Evolutionary conservation across 2,113 vertebrate genomes (phyloP), one percentile per base, ranked within the genome.

Genomic region (Amazona guildingii): DNA sequence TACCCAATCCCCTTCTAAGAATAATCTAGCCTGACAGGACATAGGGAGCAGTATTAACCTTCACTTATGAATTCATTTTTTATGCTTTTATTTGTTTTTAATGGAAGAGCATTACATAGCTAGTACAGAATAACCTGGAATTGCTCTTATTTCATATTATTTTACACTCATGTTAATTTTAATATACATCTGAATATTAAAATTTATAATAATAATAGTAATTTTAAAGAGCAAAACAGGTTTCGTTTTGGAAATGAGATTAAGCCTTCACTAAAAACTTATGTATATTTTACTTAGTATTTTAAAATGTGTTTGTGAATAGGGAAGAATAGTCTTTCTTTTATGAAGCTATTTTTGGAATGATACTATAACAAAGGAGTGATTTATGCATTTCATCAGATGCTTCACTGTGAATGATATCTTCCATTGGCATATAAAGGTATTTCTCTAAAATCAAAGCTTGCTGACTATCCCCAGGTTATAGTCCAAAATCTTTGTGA

Each of bases 271-370:
- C 33, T 81, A 80, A 83, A 92, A 74, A 19, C 7, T 35, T 27
- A 68, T 46, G 6, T 23, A 29, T 63, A 29, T 3, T 3, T 9
- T 70, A 41, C 24, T 90, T 76, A 52, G 17, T 86, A 35, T 86
- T 95, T 91, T 83, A 91, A 92, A 74, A 88, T 35, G n/a, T 8
- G 13, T 4, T 55, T 54, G 27, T 83, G 55, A 95, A 75, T 62
- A 91, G 46, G 37, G 61, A 94, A 95, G 64, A 69, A 90, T 17
- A 90, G 66, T n/a, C 78, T 94, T 82, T 96, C 29, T 39, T 93
- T 92, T 81, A 79, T 46, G 59, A 91, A 85, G 16, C 49, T 88
- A 83, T 91, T 83, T 96, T 85, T 55, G 62, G 72, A 93, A 57
- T 15, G 72, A 74, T 87, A 70, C 49, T 93, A 94, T 68, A 81